Percentiles rank a stretch among this genome's conserved stretches.
These are phyloP conservation scores for Bombylius discolor DNA, from an alignment of 2,888 invertebrate species.

Conservation along the genomic window DNA sequence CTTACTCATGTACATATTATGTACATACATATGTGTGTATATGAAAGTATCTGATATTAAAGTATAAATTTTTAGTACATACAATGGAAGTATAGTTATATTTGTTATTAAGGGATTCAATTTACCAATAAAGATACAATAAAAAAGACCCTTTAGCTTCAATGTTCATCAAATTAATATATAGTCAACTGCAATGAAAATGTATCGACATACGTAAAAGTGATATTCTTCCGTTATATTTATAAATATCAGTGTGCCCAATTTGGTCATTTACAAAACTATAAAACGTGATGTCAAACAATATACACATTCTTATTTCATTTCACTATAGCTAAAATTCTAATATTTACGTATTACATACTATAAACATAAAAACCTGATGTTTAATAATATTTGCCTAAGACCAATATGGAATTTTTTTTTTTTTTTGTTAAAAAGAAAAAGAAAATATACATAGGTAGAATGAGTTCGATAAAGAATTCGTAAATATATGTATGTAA, in stretches of 20 bases:
- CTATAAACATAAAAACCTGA: neutral
- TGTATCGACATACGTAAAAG: neutral
- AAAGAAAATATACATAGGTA: no score
- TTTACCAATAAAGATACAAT: neutral
- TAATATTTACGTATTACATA: no score
- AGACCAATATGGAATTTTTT: neutral
- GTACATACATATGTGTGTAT: neutral
- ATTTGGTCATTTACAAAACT: constrained; percentile 12
- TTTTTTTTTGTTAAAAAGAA: neutral
- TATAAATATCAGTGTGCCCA: constrained; percentile 6
- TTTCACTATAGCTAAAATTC: no score
- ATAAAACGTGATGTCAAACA: constrained; percentile 7
- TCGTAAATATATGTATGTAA: no score
- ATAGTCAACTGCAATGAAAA: no score
- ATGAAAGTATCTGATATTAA: neutral
- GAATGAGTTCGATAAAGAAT: no score
- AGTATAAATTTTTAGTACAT: no score
- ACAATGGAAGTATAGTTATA: neutral
- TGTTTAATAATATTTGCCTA: neutral
- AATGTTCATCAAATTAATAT: no score
- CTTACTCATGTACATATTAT: neutral
- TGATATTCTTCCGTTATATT: constrained; percentile 1
- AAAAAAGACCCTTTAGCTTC: no score
- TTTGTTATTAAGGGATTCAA: neutral
- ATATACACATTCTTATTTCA: neutral